These are phyloP conservation scores for Acronicta alni DNA, from an alignment of 2,888 invertebrate species.

Conservation along the genomic window DNA sequence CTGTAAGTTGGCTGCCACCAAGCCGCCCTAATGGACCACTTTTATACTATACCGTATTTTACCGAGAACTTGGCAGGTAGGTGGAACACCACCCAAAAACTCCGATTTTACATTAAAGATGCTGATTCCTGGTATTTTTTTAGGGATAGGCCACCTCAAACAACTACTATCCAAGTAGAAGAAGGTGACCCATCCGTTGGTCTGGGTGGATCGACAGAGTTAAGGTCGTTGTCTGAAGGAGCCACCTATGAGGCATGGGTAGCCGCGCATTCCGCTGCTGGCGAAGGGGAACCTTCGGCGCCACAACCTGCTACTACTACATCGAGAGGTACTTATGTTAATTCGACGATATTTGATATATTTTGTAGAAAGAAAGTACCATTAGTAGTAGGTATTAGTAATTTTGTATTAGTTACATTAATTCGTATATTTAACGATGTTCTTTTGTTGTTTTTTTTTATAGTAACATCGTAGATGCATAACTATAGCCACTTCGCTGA, in stretches of 20 bases:
- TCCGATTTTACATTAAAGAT: neutral
- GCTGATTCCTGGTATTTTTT: conserved; percentile 5
- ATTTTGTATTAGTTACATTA: too few species aligned
- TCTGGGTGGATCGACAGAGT: conserved; percentile 89
- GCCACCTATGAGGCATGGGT: conserved; percentile 96
- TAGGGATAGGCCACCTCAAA: conserved; percentile 85
- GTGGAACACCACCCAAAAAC: neutral
- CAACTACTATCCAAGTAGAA: conserved; percentile 82
- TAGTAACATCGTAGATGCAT: too few species aligned
- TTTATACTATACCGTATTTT: conserved; percentile 94
- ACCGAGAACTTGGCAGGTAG: conserved; percentile 91
- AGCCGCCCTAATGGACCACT: conserved; percentile 94
- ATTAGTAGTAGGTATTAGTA: too few species aligned
- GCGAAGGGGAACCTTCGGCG: conserved; percentile 94
- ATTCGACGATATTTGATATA: neutral
- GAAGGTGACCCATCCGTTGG: conserved; percentile 79
- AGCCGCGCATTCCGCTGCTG: conserved; percentile 94
- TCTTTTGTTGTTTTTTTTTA: too few species aligned
- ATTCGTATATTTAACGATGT: too few species aligned
- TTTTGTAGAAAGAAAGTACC: too few species aligned
- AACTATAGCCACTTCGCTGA: too few species aligned
- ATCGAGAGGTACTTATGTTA: conserved; percentile 90
- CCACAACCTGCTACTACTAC: conserved; percentile 93
- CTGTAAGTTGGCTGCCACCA: conserved; percentile 96
- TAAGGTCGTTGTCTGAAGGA: conserved; percentile 92